Base-by-base conservation (phyloP, 2,797 vertebrate genomes). In the Lerista edwardsae region DNA sequence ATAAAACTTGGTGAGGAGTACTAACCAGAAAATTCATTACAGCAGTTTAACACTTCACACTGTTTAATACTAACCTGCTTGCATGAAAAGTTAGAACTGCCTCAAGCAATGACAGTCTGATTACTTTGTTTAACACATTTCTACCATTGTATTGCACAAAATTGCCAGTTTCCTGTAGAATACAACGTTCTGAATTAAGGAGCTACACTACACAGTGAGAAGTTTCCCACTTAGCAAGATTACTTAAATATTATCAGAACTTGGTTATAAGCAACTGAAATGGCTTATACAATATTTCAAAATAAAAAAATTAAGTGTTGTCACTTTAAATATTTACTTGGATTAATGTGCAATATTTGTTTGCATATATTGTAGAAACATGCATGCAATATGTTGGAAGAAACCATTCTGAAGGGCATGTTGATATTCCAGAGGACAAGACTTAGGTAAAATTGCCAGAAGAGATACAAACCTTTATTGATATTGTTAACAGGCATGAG, bases 121-220 rank as follows among this genome's bases (percentile, higher is more conserved):
- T 68, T 55, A 76, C 68, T 76, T 68, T 34, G 65, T 76, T 83
- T 67, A 83, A 75, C 44, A 83, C 47, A 67, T 67, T 83, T 83
- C 27, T 83, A 47, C 80, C 2, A 79, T 1, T 57, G 55, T 1
- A 79, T 1, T 57, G 55, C 77, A 86, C 71, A 76, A 62, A 1
- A 1, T 1, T 87, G 84, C 41, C 68, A 61, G 36, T 23, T 71
- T 78, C 31, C 14, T 72, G 51, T 36, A 29, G 27, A n/a, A 71
- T n/a, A 79, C 23, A 72, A 44, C 61, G 29, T 84, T 71, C 47
- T 76, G 73, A 57, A 76, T 69, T 76, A 84, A 59, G 57, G 64
- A 76, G 34, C 62, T n/a, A n/a, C n/a, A n/a, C n/a, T 83, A 67
- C 10, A 29, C 12, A 76, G 36, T 83, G 57, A 83, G 10, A 21